Conservation (phyloP, 2,113 vertebrate species). For the Cheilinus undulatus region DNA sequence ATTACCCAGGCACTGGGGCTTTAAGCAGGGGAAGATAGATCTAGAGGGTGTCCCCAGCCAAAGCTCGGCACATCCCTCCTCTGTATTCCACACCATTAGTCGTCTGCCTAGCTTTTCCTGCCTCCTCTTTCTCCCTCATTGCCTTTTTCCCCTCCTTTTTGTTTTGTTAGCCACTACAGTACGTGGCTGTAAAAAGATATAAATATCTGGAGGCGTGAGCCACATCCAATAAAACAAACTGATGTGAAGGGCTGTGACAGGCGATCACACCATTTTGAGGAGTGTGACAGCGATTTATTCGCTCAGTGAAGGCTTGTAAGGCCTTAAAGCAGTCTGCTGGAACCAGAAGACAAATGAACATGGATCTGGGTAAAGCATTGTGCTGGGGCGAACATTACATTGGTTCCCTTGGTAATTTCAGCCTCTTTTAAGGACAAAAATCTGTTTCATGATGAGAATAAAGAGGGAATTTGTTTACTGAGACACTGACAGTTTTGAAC, state of each 20-base stretch:
- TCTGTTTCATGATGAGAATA: not conserved
- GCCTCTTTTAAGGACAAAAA: not conserved
- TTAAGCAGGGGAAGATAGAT: slow-evolving; percentile 81
- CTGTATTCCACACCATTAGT: slow-evolving; percentile 78
- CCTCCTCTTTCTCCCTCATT: slow-evolving; percentile 52
- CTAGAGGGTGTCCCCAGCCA: slow-evolving; percentile 61
- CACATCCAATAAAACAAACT: slow-evolving; percentile 75
- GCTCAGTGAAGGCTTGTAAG: slow-evolving; percentile 65
- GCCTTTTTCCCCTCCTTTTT: slow-evolving; percentile 23
- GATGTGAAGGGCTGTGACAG: slow-evolving; percentile 78
- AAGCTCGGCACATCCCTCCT: slow-evolving; percentile 71
- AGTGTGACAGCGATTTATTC: slow-evolving; percentile 68
- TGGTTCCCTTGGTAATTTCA: not conserved
- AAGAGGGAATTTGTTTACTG: not conserved
- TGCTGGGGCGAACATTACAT: slow-evolving; percentile 9
- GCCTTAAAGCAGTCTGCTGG: slow-evolving; percentile 61
- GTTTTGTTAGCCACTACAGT: slow-evolving; percentile 62
- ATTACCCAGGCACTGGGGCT: slow-evolving; percentile 73
- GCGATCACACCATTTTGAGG: slow-evolving; percentile 73
- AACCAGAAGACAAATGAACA: slow-evolving; percentile 66
- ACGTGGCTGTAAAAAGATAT: slow-evolving; percentile 73
- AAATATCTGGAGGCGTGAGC: slow-evolving; percentile 79
- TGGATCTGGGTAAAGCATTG: slow-evolving; percentile 35
- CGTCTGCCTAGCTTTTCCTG: slow-evolving; percentile 55
- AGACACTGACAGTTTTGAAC: not conserved